These are phyloP conservation scores for Spodoptera littoralis DNA, from an alignment of 2,888 invertebrate genomes.

Conservation along the genomic window DNA sequence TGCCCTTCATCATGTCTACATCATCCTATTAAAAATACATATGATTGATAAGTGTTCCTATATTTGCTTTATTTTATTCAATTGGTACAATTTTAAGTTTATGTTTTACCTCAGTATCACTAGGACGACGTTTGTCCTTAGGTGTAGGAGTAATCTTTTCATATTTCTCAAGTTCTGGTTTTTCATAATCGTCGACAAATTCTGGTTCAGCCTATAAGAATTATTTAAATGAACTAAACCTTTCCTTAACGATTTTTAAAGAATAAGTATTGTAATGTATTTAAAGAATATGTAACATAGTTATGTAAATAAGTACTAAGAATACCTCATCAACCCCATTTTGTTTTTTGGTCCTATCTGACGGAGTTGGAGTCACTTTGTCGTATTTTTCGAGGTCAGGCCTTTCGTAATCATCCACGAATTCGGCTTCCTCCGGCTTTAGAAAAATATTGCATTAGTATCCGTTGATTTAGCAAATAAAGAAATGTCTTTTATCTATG, in stretches of 20 bases:
- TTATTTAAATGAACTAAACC: constrained; percentile 9
- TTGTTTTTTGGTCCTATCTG: constrained; percentile 81
- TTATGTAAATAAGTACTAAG: background rate
- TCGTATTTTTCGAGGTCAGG: constrained; percentile 92
- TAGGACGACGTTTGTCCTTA: constrained; percentile 81
- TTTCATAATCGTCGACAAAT: constrained; percentile 92
- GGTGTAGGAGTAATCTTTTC: constrained; percentile 86
- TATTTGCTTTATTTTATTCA: background rate
- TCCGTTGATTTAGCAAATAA: background rate
- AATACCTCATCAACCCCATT: constrained; percentile 82
- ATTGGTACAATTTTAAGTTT: background rate
- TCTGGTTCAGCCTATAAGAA: constrained; percentile 80
- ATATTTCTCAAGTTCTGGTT: constrained; percentile 91
- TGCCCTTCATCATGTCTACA: constrained; percentile 82
- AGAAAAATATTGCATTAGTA: constrained; percentile 25
- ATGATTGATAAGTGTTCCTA: constrained; percentile 5
- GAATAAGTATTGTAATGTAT: background rate
- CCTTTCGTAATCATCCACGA: constrained; percentile 92
- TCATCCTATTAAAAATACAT: constrained; percentile 77
- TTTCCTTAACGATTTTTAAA: background rate
- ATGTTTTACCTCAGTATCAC: constrained; percentile 78
- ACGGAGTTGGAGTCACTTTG: constrained; percentile 84
- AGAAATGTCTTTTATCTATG: background rate
- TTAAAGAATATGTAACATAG: background rate
- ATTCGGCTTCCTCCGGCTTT: constrained; percentile 85